Evolutionary conservation across 2,797 vertebrate species (phyloP).

Genomic region (Acomys russatus): DNA sequence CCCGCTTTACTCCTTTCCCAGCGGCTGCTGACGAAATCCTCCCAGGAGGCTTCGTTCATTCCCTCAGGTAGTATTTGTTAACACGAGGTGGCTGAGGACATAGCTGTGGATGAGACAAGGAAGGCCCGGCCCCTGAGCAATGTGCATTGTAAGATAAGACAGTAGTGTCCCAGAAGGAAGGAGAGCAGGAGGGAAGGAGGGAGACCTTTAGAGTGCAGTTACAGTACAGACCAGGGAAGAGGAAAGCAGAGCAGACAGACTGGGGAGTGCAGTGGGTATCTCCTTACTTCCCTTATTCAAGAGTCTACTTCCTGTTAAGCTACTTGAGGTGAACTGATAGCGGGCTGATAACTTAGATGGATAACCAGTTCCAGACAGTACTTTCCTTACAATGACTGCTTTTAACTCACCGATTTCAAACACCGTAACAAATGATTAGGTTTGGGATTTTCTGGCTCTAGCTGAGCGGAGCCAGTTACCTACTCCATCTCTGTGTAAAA

Average conservation of each 20-base stretch:
- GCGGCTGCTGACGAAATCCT: not conserved
- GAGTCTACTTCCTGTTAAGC: not conserved
- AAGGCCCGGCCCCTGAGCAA: not conserved
- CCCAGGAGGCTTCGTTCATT: fast-evolving
- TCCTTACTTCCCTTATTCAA: not conserved
- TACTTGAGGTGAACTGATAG: not conserved
- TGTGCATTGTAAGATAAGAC: not conserved
- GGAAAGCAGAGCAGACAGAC: fast-evolving
- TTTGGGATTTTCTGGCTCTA: not conserved
- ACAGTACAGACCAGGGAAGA: not conserved
- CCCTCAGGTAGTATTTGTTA: not conserved
- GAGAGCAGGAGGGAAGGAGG: not conserved
- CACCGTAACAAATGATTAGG: fast-evolving
- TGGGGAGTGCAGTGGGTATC: fast-evolving
- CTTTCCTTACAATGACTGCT: not conserved
- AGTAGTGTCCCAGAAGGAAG: not conserved
- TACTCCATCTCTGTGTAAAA: not conserved
- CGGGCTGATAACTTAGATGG: not conserved
- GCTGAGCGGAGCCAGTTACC: not conserved
- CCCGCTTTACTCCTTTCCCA: not conserved
- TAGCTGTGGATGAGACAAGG: too few relatives aligned
- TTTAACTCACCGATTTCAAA: not conserved
- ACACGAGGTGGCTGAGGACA: not conserved
- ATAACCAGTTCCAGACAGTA: not conserved
- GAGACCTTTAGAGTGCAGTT: too few relatives aligned